These are phyloP conservation scores for Limnephilus rhombicus DNA, from an alignment of 2,888 invertebrate species.

Conservation along the genomic window DNA sequence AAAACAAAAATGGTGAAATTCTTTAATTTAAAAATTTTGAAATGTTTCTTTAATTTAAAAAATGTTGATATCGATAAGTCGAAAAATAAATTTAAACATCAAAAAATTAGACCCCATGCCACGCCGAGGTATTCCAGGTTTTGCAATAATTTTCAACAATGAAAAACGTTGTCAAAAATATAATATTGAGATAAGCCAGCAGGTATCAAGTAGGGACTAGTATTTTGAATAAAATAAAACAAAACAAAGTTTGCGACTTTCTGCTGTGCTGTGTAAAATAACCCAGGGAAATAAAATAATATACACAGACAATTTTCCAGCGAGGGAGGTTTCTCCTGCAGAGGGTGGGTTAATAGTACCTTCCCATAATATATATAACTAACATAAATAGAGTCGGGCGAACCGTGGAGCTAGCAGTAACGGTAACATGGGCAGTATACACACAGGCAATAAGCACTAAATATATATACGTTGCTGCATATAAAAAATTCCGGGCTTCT, in stretches of 20 bases:
- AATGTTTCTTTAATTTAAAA: no score
- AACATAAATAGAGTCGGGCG: constrained; percentile 16
- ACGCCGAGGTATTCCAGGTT: no score
- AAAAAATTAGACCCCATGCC: no score
- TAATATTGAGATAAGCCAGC: no score
- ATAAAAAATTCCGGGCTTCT: constrained; percentile 21
- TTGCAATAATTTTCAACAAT: no score
- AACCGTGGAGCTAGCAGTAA: background rate
- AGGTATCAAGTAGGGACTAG: no score
- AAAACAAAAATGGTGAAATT: no score
- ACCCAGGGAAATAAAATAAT: background rate
- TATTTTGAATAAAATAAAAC: background rate
- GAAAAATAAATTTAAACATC: no score
- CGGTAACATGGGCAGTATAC: background rate
- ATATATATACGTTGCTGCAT: background rate
- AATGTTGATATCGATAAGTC: no score
- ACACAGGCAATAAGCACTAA: background rate
- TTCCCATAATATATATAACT: background rate
- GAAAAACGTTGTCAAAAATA: no score
- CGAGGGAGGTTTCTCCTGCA: background rate
- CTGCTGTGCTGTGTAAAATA: background rate
- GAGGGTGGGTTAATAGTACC: constrained; percentile 13
- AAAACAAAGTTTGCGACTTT: background rate
- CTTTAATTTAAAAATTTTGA: no score
- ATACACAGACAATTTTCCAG: constrained; percentile 15